Evolutionary conservation across 2,888 invertebrate species (phyloP), one percentile per base, ranked within the genome.

Genomic region (Pediacus dermestoides): DNA sequence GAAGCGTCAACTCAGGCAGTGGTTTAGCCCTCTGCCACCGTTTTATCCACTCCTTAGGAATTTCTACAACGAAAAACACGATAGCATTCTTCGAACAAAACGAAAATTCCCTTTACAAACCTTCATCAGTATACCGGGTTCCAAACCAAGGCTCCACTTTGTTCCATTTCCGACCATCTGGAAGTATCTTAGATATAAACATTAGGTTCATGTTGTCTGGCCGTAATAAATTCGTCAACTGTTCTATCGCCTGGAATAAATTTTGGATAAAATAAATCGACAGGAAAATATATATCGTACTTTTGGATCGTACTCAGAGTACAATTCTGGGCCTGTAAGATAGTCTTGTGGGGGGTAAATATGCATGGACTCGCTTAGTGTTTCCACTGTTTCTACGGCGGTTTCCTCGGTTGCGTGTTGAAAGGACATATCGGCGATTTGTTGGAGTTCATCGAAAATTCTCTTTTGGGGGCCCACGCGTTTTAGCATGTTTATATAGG

Each of bases 71-170:
- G 16, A 31, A 30, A 13, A 30, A 33, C n/a, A n/a, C n/a, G n/a
- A n/a, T n/a, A n/a, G n/a, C n/a, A n/a, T n/a, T n/a, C n/a, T n/a
- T n/a, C n/a, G n/a, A n/a, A n/a, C n/a, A 4, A 37, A 34, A 15
- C 15, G 9, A 6, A 21, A 13, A n/a, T 27, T 15, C 14, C 25
- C 3, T 14, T 53, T 65, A 61, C 25, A 14, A 67, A 75, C 81
- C 78, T 63, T 71, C 68, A 35, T 75, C 76, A 16, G 75, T 74
- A 63, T 88, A 93, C 48, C 82, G 80, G 0, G 89, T 89, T 31
- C 83, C 80, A 67, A 89, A 92, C 91, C 91, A 93, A 40, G 80
- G 77, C 66, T 92, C 91, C 9, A 73, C 71, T 51, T 78, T 70
- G 53, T 85, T 77, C 55, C 82, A 86, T 0, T 65, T 57, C 10